Evolutionary conservation across 2,113 vertebrate genomes (phyloP), one percentile per base, ranked within the genome.

Genomic region (Gambusia affinis): DNA sequence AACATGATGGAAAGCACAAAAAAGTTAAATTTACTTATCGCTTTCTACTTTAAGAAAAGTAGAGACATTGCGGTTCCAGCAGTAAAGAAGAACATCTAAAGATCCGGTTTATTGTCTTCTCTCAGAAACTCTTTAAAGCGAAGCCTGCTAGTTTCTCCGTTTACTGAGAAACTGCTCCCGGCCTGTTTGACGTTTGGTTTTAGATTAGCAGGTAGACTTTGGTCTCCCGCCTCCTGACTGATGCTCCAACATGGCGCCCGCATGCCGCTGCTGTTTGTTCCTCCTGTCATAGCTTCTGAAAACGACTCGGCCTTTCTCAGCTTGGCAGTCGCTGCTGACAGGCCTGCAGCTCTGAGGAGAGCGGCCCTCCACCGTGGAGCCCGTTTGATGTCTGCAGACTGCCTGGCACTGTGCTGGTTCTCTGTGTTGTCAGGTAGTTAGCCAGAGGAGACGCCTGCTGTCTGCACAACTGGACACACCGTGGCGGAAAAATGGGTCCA

Each of bases 391-490:
- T 73, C 30, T 82, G 3, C 0, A 67, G 10, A 57, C 72, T 68
- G 76, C 77, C 83, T 47, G 64, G 64, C 70, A 64, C 39, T 73
- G 60, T 31, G 63, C 19, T 60, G 54, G 64, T 37, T n/a, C 72
- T 84, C 31, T 65, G 75, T 81, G 79, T 79, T 85, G 88, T 85
- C 84, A 87, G 82, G 68, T 90, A 78, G 82, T 88, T 88, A 85
- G 69, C 65, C 12, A 24, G 64, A 65, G 35, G 60, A 76, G 61
- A 75, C 60, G 33, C 61, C 5, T 14, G 66, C 30, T 68, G 79
- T 78, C 57, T 70, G 83, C 61, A 78, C 67, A 29, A 75, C 74
- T 73, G 72, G 75, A 82, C 74, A 76, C 75, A 33, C 30, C 60
- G 60, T 44, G 47, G 22, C 8, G 7, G 8, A 19, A 69, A 79